Conservation (phyloP, 2,888 invertebrate genomes). For the Drosophila neotestacea region DNA sequence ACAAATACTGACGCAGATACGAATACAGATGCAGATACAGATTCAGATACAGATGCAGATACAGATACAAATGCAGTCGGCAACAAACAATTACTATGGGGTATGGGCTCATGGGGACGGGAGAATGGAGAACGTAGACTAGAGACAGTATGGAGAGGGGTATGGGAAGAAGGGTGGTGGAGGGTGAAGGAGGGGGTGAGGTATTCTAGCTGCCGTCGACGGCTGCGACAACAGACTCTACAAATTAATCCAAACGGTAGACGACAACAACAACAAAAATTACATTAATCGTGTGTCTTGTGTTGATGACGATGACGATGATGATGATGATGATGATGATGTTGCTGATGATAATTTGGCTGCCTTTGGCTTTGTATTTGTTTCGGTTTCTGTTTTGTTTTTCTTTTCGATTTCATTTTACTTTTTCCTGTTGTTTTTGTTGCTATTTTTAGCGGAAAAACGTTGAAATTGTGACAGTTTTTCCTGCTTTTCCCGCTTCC, state of each 20-base stretch:
- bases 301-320: conserved; percentile 12
- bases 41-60: conserved; percentile 31
- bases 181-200: not conserved
- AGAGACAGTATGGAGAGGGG: not conserved
- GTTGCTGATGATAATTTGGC: conserved; percentile 50
- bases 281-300: conserved; percentile 66
- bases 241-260: conserved; percentile 80
- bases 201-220: conserved; percentile 17
- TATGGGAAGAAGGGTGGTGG: not conserved
- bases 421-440: conserved; percentile 47
- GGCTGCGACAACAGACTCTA: conserved; percentile 65
- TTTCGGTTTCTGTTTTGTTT: conserved; percentile 26
- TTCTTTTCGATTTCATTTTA: conserved; percentile 28
- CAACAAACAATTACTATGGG: conserved; percentile 47
- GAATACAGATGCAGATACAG: conserved; percentile 7
- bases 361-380: conserved; percentile 29
- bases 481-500: conserved; percentile 50
- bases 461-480: conserved; percentile 79
- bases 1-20: conserved; percentile 18
- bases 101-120: conserved; percentile 26
- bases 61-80: conserved; percentile 18
- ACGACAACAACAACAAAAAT: conserved; percentile 66
- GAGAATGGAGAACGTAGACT: conserved; percentile 5
- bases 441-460: conserved; percentile 70
- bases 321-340: conserved; percentile 26